Conservation (phyloP, 2,888 invertebrate species). For the Pachliopta kotzebuea region DNA sequence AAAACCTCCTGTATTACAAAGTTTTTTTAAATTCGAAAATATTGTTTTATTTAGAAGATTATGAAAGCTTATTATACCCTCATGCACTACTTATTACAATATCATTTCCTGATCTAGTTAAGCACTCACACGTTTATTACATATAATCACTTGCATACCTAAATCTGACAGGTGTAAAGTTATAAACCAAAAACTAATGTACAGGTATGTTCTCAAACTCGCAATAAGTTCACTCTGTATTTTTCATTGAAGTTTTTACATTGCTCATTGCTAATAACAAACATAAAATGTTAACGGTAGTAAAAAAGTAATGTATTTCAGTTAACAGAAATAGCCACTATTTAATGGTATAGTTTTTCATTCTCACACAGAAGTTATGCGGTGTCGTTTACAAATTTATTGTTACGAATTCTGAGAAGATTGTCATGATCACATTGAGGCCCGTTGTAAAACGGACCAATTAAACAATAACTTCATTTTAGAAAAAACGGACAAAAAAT, state of each 20-base stretch:
- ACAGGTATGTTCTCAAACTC: slow-evolving; percentile 61
- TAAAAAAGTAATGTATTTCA: slow-evolving; percentile 39
- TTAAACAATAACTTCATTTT: slow-evolving; percentile 62
- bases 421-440: slow-evolving; percentile 62
- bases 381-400: slow-evolving; percentile 76
- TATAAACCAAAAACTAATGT: slow-evolving; percentile 71
- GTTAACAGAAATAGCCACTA: slow-evolving; percentile 2
- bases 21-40: too few species aligned
- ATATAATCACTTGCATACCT: slow-evolving; percentile 66
- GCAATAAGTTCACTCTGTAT: slow-evolving; percentile 27
- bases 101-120: neutral
- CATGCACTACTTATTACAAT: slow-evolving; percentile 1
- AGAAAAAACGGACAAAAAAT: slow-evolving; percentile 24
- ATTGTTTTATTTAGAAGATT: too few species aligned
- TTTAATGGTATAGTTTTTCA: slow-evolving; percentile 32
- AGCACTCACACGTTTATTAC: slow-evolving; percentile 41
- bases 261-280: slow-evolving; percentile 19
- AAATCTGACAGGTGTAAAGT: slow-evolving; percentile 68
- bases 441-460: slow-evolving; percentile 59
- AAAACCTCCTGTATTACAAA: too few species aligned
- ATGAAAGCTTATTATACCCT: neutral
- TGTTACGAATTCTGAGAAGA: slow-evolving; percentile 65
- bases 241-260: slow-evolving; percentile 30
- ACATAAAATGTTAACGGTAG: neutral
- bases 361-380: slow-evolving; percentile 71